Conservation (phyloP, 2,888 invertebrate genomes). For the Gymnosoma rotundatum region DNA sequence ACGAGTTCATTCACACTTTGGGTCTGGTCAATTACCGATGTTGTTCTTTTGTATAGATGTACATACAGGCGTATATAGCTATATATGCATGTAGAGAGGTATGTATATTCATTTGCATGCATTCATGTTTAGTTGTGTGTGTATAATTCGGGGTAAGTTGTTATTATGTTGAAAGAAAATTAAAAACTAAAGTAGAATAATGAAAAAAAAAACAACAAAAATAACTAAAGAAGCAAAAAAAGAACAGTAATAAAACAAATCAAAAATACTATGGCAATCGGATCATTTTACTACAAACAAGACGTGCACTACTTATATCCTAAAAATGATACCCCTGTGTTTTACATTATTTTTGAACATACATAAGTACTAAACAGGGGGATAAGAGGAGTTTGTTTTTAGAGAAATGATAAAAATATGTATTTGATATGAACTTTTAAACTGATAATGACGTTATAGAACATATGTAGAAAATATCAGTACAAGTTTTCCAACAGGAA, state of each 20-base stretch:
- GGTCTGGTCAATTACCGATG: conserved; percentile 78
- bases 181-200: conserved; percentile 15
- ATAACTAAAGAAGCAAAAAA: background rate
- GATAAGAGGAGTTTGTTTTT: too few species aligned
- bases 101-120: conserved; percentile 20
- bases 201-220: conserved; percentile 31
- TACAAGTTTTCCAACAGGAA: too few species aligned
- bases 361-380: too few species aligned
- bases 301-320: background rate
- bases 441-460: too few species aligned
- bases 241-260: conserved; percentile 35
- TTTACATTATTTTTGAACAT: conserved; percentile 37
- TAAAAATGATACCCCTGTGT: background rate
- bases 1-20: conserved; percentile 82
- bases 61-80: too few species aligned
- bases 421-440: too few species aligned
- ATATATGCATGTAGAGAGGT: conserved; percentile 33
- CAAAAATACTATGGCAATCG: conserved; percentile 29
- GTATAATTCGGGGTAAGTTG: background rate
- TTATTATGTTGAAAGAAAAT: conserved; percentile 4
- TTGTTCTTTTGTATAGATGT: background rate
- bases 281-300: conserved; percentile 22
- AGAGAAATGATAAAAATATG: too few species aligned
- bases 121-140: background rate
- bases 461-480: too few species aligned